Evolutionary conservation across 2,888 invertebrate genomes (phyloP), one percentile per base, ranked within the genome.

Genomic region (Thyatira batis): DNA sequence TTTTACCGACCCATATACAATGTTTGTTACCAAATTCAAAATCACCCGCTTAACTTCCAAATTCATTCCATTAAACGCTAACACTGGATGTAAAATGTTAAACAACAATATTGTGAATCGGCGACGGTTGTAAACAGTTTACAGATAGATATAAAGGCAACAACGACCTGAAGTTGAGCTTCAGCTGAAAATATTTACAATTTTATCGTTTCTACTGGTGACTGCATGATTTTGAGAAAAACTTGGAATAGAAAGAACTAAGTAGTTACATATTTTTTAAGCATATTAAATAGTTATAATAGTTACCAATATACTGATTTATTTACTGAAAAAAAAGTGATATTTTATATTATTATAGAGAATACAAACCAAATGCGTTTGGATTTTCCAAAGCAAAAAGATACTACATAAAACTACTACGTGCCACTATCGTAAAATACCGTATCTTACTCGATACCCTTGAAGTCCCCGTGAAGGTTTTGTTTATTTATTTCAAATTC

Each of bases 71-170:
- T 39, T 20, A 48, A 48, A 48, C 23, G 52, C 57, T 58, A 65
- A 60, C 67, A 70, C 63, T 55, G 61, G 62, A 57, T 65, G 67
- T 68, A 63, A 57, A 65, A 69, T 65, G 63, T 61, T 65, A 69
- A 76, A 68, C 57, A 61, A 60, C 58, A 59, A 65, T 67, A 39
- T 39, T 17, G 17, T 52, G 65, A 69, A 66, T 64, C 60, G 60
- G 58, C 57, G 57, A 60, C 55, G 67, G 72, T 54, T 69, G 71
- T 78, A 78, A 81, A 78, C 69, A 57, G 74, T 80, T 82, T 81
- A 78, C 73, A 71, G 73, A 72, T 67, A 70, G 69, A 57, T 69
- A 65, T 78, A 76, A 79, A 78, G 61, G 60, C 63, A 54, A 45
- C 64, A 68, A 71, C 71, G 66, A 73, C 65, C 62, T 66, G 54